Base-by-base conservation (phyloP, 2,888 invertebrate species). In the Drosophila parthenogenetica region DNA sequence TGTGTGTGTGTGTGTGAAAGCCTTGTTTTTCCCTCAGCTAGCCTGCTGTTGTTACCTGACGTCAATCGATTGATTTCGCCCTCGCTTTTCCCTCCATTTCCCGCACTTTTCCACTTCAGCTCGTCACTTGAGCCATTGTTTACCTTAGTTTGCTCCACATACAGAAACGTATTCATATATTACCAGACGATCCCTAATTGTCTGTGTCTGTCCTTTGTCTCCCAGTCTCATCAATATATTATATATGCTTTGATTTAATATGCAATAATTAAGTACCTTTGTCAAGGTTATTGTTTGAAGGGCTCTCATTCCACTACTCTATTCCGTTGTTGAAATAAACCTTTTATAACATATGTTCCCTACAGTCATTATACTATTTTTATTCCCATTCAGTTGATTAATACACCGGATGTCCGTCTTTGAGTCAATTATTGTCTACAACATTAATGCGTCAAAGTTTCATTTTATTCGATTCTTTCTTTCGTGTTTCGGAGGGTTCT, bases 1-100 rank as follows among this genome's bases (percentile, higher is more conserved):
- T 16, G 45, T 63, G 22, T 51, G 32, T 46, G 25, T 55, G 49
- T 75, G 49, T 43, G 37, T 64, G 37, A 42, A n/a, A 39, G 19
- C 55, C 37, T 43, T 10, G 22, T 25, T 54, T 46, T 46, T 29
- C 43, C 45, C 11, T n/a, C 45, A 25, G 49, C 42, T 37, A 40
- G 35, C 40, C 25, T 51, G 49, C 16, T 63, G 76, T 77, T 66
- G 63, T 77, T 55, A 63, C 64, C 84, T 84, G 87, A 84, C 89
- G 87, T 84, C 89, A 84, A 88, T 88, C 89, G 87, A 84, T 84
- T 86, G 87, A 75, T 77, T 88, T 68, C 32, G 39, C 55, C 51
- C 37, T 35, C 8, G 32, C 22, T 35, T 14, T 32, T 25, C 29
- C n/a, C 14, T 2, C 37, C 35, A 14, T 14, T 17, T 14, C 4